A percentile compares a stretch with the other conserved stretches of the same genome.
Conservation (phyloP, 2,888 invertebrate genomes). For the Drosophila tripunctata region DNA sequence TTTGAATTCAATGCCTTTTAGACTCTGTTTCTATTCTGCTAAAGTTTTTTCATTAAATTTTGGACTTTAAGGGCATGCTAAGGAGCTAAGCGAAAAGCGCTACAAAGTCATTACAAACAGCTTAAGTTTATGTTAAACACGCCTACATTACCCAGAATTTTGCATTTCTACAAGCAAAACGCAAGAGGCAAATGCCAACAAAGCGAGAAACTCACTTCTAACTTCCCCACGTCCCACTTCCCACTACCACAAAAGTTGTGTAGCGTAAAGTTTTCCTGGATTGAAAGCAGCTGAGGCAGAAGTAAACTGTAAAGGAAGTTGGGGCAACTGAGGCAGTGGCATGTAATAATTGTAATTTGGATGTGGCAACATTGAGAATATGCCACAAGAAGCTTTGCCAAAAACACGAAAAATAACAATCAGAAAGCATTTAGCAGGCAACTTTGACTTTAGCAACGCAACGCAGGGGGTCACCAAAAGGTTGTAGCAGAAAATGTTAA, state of each 20-base stretch:
- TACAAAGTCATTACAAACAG: slow-evolving; percentile 73
- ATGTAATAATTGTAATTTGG: slow-evolving; percentile 65
- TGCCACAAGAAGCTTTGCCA: slow-evolving; percentile 24
- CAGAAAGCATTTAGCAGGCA: slow-evolving; percentile 81
- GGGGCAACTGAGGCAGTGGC: slow-evolving; percentile 42
- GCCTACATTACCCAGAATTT: slow-evolving; percentile 73
- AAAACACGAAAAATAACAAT: slow-evolving; percentile 81
- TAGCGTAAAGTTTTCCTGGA: slow-evolving; percentile 44
- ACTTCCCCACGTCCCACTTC: background rate
- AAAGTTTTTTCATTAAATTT: slow-evolving; percentile 69
- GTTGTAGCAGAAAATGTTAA: background rate
- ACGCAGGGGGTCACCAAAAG: slow-evolving; percentile 23
- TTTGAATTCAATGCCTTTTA: slow-evolving; percentile 12
- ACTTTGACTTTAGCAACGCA: slow-evolving; percentile 53
- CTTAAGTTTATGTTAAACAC: slow-evolving; percentile 77
- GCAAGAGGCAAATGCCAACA: too few species aligned
- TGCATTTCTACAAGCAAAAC: slow-evolving; percentile 57
- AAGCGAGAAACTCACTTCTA: slow-evolving; percentile 1
- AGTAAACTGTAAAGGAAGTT: slow-evolving; percentile 47
- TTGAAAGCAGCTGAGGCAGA: slow-evolving; percentile 35
- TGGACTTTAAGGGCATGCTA: slow-evolving; percentile 13
- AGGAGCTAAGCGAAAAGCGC: slow-evolving; percentile 32
- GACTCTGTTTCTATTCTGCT: slow-evolving; percentile 6
- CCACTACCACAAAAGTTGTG: background rate
- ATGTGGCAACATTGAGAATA: slow-evolving; percentile 51